phyloP scores from a whole-genome alignment of 2,797 vertebrate species.

The Cyprinodon diabolis region DNA sequence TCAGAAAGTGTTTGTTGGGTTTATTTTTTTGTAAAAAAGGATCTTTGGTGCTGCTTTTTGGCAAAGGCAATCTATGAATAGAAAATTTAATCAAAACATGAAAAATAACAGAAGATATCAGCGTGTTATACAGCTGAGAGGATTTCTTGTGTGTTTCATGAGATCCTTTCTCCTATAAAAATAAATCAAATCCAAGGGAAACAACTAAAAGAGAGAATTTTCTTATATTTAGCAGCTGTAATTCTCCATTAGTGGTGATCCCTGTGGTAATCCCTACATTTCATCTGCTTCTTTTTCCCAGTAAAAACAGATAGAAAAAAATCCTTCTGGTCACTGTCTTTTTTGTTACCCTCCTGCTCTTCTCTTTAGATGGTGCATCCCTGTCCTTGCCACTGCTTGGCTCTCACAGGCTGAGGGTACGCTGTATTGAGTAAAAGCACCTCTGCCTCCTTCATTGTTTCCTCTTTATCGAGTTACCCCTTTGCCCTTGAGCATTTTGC shows the following conservation, averaged over 20 bases:
- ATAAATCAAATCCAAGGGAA: constrained; percentile 55
- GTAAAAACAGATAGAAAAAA: constrained; percentile 30
- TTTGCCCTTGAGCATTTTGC: constrained; percentile 67
- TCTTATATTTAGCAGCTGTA: constrained; percentile 63
- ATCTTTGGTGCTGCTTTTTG: constrained; percentile 26
- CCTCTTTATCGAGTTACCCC: constrained; percentile 75
- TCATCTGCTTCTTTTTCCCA: constrained; percentile 23
- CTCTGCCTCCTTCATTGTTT: constrained; percentile 38
- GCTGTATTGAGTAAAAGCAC: constrained; percentile 33
- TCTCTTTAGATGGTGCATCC: constrained; percentile 6
- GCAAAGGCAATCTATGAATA: constrained; percentile 35
- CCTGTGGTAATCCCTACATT: constrained; percentile 38
- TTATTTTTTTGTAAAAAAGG: constrained; percentile 28
- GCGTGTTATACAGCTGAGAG: constrained; percentile 25
- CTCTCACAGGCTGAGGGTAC: constrained; percentile 41
- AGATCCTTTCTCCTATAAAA: constrained; percentile 37
- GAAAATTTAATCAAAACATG: constrained; percentile 11
- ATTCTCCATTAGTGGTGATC: constrained; percentile 65
- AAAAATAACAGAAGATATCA: constrained; percentile 46
- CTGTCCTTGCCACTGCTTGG: constrained; percentile 18
- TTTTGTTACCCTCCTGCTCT: constrained; percentile 12
- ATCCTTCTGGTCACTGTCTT: constrained; percentile 34
- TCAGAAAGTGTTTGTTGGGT: constrained; percentile 32
- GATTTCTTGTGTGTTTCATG: constrained; percentile 49
- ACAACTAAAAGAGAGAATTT: constrained; percentile 60